Evolutionary conservation across 2,113 vertebrate genomes (phyloP).

Genomic region (Grallaria varia): DNA sequence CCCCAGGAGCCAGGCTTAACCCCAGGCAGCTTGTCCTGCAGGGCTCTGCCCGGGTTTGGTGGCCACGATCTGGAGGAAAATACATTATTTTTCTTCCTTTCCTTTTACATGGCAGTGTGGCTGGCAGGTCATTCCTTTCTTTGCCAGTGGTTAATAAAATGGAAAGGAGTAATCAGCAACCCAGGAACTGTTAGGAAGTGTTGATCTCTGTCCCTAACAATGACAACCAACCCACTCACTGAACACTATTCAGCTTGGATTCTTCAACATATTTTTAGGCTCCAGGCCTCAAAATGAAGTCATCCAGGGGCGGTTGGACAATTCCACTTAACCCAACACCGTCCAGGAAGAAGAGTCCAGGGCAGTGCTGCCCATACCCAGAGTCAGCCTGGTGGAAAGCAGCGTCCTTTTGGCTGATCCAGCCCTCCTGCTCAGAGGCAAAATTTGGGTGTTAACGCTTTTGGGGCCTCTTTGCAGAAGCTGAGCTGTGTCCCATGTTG

Average conservation of each 20-base stretch:
- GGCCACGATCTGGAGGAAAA: neutral
- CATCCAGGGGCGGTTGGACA: neutral
- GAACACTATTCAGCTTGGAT: neutral
- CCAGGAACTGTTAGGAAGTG: neutral
- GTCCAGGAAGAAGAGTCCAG: neutral
- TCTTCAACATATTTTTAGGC: neutral
- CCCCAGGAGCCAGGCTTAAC: neutral
- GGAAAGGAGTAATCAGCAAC: neutral
- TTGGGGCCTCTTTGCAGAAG: neutral
- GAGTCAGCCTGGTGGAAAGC: neutral
- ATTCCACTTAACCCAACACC: neutral
- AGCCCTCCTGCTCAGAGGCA: neutral
- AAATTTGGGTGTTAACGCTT: neutral
- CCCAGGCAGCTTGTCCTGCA: neutral
- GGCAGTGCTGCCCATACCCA: neutral
- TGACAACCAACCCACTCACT: neutral
- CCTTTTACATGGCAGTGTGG: neutral
- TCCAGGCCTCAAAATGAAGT: neutral
- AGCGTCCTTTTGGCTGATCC: neutral
- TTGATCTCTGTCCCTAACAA: neutral
- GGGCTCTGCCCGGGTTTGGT: neutral
- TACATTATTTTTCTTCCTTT: neutral
- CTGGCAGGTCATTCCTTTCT: neutral
- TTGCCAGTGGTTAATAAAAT: neutral
- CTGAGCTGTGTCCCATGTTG: neutral